These are phyloP conservation scores for Meiosimyza decipiens DNA, from an alignment of 2,888 invertebrate species.

Conservation along the genomic window DNA sequence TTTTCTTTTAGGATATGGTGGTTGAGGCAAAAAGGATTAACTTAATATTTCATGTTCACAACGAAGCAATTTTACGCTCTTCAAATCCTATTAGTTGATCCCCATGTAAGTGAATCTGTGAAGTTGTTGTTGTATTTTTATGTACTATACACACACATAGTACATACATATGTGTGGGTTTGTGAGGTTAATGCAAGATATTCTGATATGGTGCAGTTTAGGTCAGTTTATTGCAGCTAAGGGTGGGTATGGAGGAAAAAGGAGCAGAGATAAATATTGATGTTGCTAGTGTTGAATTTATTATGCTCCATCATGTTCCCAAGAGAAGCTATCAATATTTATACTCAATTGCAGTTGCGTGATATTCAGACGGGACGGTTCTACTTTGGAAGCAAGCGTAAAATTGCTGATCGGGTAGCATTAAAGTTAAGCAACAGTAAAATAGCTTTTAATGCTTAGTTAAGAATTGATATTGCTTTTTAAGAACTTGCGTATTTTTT, in stretches of 20 bases:
- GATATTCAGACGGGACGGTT: slow-evolving; percentile 38
- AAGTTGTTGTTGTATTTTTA: no score
- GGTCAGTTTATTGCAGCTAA: no score
- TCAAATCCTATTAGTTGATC: slow-evolving; percentile 68
- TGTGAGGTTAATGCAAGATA: no score
- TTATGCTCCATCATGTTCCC: slow-evolving; percentile 47
- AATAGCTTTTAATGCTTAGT: no score
- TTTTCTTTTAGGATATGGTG: slow-evolving; percentile 24
- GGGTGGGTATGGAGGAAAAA: not conserved
- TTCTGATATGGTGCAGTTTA: no score
- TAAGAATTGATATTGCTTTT: no score
- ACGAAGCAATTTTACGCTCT: slow-evolving; percentile 68
- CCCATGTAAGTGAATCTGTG: slow-evolving; percentile 57
- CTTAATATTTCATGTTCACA: slow-evolving; percentile 68
- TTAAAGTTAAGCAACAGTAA: no score
- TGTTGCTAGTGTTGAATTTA: slow-evolving; percentile 45
- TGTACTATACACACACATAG: no score
- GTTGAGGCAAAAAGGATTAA: slow-evolving; percentile 60
- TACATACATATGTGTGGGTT: no score
- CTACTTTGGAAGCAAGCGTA: no score
- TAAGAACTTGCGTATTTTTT: no score
- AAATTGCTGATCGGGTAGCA: no score
- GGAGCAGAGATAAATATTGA: not conserved
- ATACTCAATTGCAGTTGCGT: slow-evolving; percentile 13
- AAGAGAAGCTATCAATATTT: slow-evolving; percentile 47